phyloP scores from a whole-genome alignment of 2,888 invertebrate genomes.

The Panopea generosa region DNA sequence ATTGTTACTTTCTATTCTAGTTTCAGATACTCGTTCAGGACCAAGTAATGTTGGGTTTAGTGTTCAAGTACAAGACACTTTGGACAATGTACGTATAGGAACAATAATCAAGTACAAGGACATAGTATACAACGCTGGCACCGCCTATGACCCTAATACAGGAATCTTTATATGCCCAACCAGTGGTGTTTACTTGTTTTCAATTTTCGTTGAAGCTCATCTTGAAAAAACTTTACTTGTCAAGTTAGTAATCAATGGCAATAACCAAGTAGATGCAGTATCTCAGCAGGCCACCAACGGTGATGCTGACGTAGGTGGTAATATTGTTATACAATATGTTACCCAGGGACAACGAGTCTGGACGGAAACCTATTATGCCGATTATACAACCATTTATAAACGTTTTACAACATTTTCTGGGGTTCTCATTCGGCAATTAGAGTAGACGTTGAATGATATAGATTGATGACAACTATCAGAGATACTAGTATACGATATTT shows the following conservation, averaged over 20 bases:
- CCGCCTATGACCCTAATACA: constrained; percentile 9
- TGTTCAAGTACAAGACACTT: too few relatives aligned
- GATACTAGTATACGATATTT: too few relatives aligned
- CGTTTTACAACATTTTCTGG: background rate
- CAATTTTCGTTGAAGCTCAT: constrained; percentile 5
- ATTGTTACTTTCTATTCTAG: too few relatives aligned
- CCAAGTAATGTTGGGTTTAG: too few relatives aligned
- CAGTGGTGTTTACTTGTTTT: constrained; percentile 15
- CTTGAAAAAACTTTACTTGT: background rate
- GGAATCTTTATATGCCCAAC: constrained; percentile 16
- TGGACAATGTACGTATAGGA: background rate
- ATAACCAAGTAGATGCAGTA: background rate
- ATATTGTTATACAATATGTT: background rate
- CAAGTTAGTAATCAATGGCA: background rate
- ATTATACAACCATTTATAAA: background rate
- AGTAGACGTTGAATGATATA: too few relatives aligned
- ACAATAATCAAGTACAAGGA: constrained; percentile 6
- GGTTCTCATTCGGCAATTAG: background rate
- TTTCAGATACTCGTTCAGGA: too few relatives aligned
- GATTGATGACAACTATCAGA: too few relatives aligned
- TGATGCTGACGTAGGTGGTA: too few relatives aligned
- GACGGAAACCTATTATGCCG: background rate
- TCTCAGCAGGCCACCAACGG: too few relatives aligned
- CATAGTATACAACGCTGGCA: constrained; percentile 9
- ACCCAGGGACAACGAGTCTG: background rate